Evolutionary conservation across 1,140 invertebrate genomes (phyloP).

Genomic region (Lethrus apterus): DNA sequence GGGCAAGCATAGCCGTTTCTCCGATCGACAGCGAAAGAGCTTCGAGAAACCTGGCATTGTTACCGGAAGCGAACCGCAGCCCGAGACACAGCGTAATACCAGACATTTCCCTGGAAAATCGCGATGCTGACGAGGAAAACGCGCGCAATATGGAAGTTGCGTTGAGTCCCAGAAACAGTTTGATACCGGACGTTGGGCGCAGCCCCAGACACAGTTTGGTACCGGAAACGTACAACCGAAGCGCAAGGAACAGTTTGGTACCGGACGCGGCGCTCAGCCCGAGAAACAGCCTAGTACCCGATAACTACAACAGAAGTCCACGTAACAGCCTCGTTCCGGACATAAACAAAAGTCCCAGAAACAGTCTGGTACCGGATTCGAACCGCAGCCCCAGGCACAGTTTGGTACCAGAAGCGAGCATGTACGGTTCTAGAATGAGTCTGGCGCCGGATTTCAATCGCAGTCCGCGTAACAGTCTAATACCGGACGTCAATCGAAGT

Average conservation of each 20-base stretch:
- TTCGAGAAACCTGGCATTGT: conserved; percentile 36
- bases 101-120: conserved; percentile 44
- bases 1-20: conserved; percentile 46
- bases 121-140: conserved; percentile 35
- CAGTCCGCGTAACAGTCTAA: conserved; percentile 52
- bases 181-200: conserved; percentile 48
- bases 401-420: conserved; percentile 44
- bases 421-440: conserved; percentile 30
- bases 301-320: conserved; percentile 42
- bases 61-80: conserved; percentile 51
- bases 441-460: conserved; percentile 42
- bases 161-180: conserved; percentile 54
- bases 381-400: conserved; percentile 52
- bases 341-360: conserved; percentile 54
- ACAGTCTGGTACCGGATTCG: conserved; percentile 52
- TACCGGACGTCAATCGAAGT: conserved; percentile 45
- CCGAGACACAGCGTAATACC: conserved; percentile 55
- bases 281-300: conserved; percentile 46
- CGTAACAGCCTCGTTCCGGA: conserved; percentile 45
- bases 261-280: conserved; percentile 47
- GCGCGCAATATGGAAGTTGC: conserved; percentile 46
- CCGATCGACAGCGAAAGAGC: conserved; percentile 40
- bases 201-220: conserved; percentile 47
- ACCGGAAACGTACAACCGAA: conserved; percentile 39
- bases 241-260: conserved; percentile 40